Evolutionary conservation across 2,113 vertebrate species (phyloP).

Genomic region (Bujurquina vittata): DNA sequence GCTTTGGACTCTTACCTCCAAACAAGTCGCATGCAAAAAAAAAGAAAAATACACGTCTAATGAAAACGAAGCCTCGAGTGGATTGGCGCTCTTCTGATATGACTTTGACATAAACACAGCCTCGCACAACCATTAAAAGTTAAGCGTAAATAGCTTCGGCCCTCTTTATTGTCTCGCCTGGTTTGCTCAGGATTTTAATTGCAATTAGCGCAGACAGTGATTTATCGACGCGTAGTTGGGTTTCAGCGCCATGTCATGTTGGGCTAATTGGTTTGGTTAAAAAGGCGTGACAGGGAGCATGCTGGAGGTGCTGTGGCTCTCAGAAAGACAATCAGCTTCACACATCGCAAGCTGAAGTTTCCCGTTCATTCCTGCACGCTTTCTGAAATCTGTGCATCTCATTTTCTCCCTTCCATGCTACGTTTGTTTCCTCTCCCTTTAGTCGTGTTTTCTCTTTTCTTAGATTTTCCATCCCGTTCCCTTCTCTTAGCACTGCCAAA

Average conservation of each 20-base stretch:
- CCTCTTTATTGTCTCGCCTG: conserved; percentile 69
- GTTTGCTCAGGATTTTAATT: conserved; percentile 76
- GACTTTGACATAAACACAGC: conserved; percentile 59
- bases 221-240: conserved; percentile 70
- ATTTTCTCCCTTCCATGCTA: neutral
- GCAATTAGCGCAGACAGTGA: conserved; percentile 76
- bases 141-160: conserved; percentile 64
- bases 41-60: conserved; percentile 17
- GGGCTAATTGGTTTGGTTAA: conserved; percentile 81
- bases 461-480: neutral
- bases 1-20: conserved; percentile 15
- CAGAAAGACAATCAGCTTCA: neutral
- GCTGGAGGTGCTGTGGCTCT: conserved; percentile 19
- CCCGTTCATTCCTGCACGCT: neutral
- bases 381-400: neutral
- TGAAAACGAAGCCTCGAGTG: conserved; percentile 48
- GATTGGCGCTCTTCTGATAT: conserved; percentile 53
- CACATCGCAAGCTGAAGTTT: conserved; percentile 14
- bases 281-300: conserved; percentile 69
- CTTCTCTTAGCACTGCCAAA: neutral
- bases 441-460: neutral
- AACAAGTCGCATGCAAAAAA: conserved; percentile 17
- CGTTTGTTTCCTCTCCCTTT: neutral
- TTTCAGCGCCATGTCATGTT: conserved; percentile 48
- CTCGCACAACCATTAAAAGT: conserved; percentile 60